These are phyloP conservation scores for Aptenodytes patagonicus DNA, from an alignment of 2,113 vertebrate species.

Conservation along the genomic window DNA sequence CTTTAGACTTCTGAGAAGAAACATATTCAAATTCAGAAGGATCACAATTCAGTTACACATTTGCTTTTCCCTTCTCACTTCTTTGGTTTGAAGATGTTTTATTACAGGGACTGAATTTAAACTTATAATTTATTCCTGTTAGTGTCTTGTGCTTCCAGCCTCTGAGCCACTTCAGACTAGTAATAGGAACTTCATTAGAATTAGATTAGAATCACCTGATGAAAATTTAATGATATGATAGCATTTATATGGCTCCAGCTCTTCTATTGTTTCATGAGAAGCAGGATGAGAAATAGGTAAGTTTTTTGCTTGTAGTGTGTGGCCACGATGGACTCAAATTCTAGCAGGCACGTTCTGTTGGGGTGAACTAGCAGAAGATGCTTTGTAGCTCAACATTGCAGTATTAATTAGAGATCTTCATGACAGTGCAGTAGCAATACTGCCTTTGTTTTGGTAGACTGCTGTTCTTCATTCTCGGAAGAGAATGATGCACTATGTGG, in stretches of 20 bases:
- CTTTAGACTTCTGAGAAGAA: not conserved
- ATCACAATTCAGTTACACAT: not conserved
- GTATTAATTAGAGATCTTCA: not conserved
- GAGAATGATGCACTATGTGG: constrained; percentile 8
- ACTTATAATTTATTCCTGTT: not conserved
- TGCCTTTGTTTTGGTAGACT: constrained; percentile 27
- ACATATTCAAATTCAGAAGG: not conserved
- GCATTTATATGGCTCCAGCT: not conserved
- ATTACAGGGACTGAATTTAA: not conserved
- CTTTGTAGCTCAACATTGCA: not conserved
- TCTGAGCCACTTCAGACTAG: not conserved
- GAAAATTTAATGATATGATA: not conserved
- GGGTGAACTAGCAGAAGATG: not conserved
- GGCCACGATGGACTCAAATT: not conserved
- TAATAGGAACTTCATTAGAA: not conserved
- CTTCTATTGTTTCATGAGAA: not conserved
- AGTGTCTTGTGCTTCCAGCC: not conserved
- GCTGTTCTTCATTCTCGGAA: not conserved
- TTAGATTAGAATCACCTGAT: not conserved
- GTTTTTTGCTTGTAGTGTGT: not conserved
- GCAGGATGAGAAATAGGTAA: not conserved
- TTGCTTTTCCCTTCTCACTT: not conserved
- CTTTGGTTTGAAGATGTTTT: not conserved
- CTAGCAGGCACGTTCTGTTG: not conserved
- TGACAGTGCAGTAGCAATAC: not conserved